Conservation (phyloP, 1,140 invertebrate genomes). For the Globodera rostochiensis region DNA sequence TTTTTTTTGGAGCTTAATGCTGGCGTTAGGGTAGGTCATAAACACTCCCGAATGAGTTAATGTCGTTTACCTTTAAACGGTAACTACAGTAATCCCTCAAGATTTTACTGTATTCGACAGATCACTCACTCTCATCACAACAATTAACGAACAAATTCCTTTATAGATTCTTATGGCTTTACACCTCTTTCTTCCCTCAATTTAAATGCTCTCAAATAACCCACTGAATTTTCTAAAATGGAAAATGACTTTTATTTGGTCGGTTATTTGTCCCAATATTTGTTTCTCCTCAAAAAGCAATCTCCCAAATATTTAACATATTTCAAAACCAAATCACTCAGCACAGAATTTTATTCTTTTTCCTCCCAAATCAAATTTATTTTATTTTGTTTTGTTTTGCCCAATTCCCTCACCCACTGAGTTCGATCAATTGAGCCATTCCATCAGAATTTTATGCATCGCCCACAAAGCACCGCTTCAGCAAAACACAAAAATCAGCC, state of each 20-base stretch:
- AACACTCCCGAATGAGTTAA: too few relatives aligned
- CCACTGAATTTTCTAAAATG: not conserved
- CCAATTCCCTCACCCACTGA: not conserved
- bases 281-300: slow-evolving; percentile 12
- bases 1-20: too few relatives aligned
- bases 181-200: not conserved
- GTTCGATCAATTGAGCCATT: not conserved
- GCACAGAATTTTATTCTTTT: slow-evolving; percentile 9
- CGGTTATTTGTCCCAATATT: not conserved
- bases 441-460: not conserved
- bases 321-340: slow-evolving; percentile 1
- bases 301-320: not conserved
- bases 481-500: not conserved
- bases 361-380: not conserved
- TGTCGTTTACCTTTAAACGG: too few relatives aligned
- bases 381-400: not conserved
- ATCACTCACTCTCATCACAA: too few relatives aligned
- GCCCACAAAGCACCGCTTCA: not conserved
- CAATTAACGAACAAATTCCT: too few relatives aligned
- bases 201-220: not conserved
- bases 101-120: too few relatives aligned
- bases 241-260: not conserved
- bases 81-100: too few relatives aligned
- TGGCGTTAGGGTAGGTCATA: too few relatives aligned
- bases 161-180: not conserved